Base-by-base conservation (phyloP, 1,140 invertebrate species). In the Drosophila gunungcola region DNA sequence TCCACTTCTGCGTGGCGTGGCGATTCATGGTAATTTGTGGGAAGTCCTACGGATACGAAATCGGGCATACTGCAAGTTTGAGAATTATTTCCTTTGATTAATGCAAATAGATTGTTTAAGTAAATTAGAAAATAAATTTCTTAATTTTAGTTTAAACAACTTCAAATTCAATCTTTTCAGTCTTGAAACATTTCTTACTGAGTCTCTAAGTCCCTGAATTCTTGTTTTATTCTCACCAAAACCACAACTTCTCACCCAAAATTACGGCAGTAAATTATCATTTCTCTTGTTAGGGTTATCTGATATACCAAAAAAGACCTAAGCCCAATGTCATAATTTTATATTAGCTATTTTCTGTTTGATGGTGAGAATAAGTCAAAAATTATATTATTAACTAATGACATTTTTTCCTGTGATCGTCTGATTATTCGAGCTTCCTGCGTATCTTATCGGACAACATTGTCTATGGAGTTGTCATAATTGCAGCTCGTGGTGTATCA, bases 401-500 rank as follows among this genome's bases (percentile, higher is more conserved):
- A 68, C 49, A 53, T 46, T 34, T 51, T 67, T 27, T 13, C 32
- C 29, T 48, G 27, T 63, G 32, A 48, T 41, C 63, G 32, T 64
- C 27, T 39, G 34, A 48, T 48, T 65, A 38, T 39, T 70, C 21
- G 41, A 38, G 56, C 53, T 75, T 65, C 61, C 72, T 76, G 46
- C 46, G 62, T 61, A 16, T 43, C 13, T 13, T 43, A 63, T 60
- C 38, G 32, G 45, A 53, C 61, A 76, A 45, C 67, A 62, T 34
- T 67, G 65, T 73, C 82, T 54, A n/a, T 41, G 63, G 41, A 21
- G 42, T 5, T 54, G 34, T 16, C 41, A 52, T 83, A 88, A 88
- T 88, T 78, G 79, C 43, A 51, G 13, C 58, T 38, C 74, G 61
- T 78, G 54, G 48, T 56, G 13, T 78, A 57, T 70, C 70, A 78